Conservation (phyloP, 2,797 vertebrate species). For the Sarcoramphus papa region DNA sequence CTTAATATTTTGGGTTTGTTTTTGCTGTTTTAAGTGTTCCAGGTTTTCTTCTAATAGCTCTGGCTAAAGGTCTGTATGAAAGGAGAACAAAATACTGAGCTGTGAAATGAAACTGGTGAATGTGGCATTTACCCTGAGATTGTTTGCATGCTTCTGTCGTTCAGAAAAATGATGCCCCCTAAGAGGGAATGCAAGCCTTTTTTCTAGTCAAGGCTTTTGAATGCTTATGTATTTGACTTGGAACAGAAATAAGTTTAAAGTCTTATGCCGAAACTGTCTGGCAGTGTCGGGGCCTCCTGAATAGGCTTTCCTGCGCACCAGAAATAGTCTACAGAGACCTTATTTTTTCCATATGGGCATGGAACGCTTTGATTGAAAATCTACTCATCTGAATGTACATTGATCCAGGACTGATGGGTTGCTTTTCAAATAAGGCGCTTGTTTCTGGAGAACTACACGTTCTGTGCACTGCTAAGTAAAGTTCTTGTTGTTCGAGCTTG, state of each 20-base stretch:
- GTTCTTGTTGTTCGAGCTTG: background rate
- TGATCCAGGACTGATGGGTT: background rate
- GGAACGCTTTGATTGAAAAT: background rate
- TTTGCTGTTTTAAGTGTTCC: background rate
- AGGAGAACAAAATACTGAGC: background rate
- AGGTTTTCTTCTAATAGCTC: background rate
- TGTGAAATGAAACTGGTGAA: background rate
- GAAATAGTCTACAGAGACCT: background rate
- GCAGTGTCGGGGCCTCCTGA: background rate
- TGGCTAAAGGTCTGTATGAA: background rate
- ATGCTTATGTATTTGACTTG: background rate
- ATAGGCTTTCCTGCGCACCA: background rate
- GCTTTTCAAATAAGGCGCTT: background rate
- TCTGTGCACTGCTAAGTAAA: background rate
- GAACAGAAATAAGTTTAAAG: background rate
- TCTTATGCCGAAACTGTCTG: background rate
- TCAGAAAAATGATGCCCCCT: background rate
- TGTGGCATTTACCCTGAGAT: background rate
- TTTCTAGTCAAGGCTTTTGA: background rate
- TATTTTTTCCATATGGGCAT: background rate
- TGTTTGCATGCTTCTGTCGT: background rate
- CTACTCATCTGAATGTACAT: fast-evolving
- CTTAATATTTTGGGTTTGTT: background rate
- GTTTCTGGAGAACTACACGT: background rate
- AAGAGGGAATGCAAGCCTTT: background rate